A percentile compares a stretch with the other conserved stretches of the same genome.
Conservation (phyloP, 1,140 invertebrate species). For the Drosophila jambulina region DNA sequence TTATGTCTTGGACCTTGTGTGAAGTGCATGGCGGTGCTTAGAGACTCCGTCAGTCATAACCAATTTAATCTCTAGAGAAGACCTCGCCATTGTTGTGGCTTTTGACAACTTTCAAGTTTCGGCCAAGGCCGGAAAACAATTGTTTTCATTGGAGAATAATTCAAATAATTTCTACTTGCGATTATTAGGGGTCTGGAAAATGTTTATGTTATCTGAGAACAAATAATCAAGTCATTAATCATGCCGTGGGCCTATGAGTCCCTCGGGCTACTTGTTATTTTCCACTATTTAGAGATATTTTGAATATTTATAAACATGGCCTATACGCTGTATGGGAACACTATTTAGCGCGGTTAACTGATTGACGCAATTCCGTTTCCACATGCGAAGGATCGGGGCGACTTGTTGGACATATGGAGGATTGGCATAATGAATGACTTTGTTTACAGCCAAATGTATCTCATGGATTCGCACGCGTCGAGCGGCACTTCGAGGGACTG, state of each 20-base stretch:
- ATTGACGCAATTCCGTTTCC: slow-evolving; percentile 48
- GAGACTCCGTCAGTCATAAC: slow-evolving; percentile 5
- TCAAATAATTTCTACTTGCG: background rate
- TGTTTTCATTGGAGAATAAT: slow-evolving; percentile 1
- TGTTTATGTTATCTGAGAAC: background rate
- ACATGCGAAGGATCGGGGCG: slow-evolving; percentile 27
- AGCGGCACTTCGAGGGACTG: slow-evolving; percentile 22
- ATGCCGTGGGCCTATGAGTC: background rate
- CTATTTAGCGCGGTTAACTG: slow-evolving; percentile 30
- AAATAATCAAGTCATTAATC: background rate
- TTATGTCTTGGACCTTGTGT: slow-evolving; percentile 29
- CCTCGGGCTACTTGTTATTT: slow-evolving; percentile 15
- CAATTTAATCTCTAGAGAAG: slow-evolving; percentile 16
- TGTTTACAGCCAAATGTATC: slow-evolving; percentile 71
- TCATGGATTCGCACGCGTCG: slow-evolving; percentile 58
- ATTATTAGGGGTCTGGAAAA: slow-evolving; percentile 5
- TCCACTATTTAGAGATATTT: slow-evolving; percentile 24
- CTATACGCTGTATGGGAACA: background rate
- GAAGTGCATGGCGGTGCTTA: slow-evolving; percentile 28
- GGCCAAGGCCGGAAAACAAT: slow-evolving; percentile 24
- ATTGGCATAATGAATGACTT: slow-evolving; percentile 65
- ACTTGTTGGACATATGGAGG: slow-evolving; percentile 54
- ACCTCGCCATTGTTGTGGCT: slow-evolving; percentile 51
- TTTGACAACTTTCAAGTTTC: slow-evolving; percentile 46
- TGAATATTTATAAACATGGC: slow-evolving; percentile 23